A percentile compares a stretch with the other conserved stretches of the same genome.
phyloP scores from a whole-genome alignment of 2,888 invertebrate species.

The Xestia rhomboidea region DNA sequence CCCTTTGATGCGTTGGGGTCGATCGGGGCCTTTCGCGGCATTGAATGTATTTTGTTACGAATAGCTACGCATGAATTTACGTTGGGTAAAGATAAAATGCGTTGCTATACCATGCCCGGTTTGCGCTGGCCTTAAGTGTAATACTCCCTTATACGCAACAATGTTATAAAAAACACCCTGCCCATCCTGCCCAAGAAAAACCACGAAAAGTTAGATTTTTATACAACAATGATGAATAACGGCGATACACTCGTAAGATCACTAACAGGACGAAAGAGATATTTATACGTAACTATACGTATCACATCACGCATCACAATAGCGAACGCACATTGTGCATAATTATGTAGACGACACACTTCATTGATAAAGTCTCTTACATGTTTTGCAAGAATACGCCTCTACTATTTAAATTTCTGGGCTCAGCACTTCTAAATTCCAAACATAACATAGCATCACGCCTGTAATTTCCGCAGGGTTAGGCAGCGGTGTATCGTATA shows the following conservation, averaged over 20 bases:
- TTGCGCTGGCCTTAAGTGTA: too few relatives aligned
- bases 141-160: not conserved
- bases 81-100: too few relatives aligned
- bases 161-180: not conserved
- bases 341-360: not conserved
- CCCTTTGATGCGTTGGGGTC: too few relatives aligned
- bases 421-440: not conserved
- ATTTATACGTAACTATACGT: not conserved
- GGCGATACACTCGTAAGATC: not conserved
- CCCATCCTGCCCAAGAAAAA: not conserved
- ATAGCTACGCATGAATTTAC: too few relatives aligned
- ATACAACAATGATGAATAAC: not conserved
- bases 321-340: not conserved
- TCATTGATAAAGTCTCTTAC: not conserved
- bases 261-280: not conserved
- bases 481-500: too few relatives aligned
- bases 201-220: not conserved
- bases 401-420: not conserved
- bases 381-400: not conserved
- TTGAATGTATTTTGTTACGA: too few relatives aligned
- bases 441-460: not conserved
- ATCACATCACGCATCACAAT: constrained; percentile 8
- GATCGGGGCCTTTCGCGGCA: too few relatives aligned
- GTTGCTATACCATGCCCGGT: not conserved
- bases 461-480: too few relatives aligned